Evolutionary conservation across 2,113 vertebrate genomes (phyloP).

Genomic region (Eulemur macaco): DNA sequence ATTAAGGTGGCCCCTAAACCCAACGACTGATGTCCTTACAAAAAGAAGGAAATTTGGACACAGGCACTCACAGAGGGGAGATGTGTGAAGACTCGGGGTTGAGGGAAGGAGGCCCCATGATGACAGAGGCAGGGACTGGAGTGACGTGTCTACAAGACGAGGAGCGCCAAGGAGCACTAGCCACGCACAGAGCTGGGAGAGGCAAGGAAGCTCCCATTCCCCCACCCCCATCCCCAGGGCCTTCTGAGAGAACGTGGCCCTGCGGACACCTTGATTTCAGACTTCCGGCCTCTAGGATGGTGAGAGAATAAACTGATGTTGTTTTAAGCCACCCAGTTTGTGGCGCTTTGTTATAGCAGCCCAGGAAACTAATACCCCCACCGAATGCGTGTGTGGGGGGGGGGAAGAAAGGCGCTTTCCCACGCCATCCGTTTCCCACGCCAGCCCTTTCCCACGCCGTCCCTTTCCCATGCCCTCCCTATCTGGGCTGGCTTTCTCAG

Average conservation of each 20-base stretch:
- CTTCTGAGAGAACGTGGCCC: background rate
- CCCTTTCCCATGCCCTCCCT: background rate
- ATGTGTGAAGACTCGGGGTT: background rate
- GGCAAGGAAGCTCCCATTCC: too few relatives aligned
- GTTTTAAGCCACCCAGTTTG: background rate
- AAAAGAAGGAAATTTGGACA: background rate
- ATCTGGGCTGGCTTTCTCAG: background rate
- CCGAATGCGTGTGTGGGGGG: background rate
- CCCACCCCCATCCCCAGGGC: too few relatives aligned
- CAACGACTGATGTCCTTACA: background rate
- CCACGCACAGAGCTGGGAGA: too few relatives aligned
- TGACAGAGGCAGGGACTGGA: background rate
- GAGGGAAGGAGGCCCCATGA: rapidly evolving
- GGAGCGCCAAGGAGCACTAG: rapidly evolving
- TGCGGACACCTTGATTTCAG: background rate
- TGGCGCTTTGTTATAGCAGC: background rate
- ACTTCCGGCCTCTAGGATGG: background rate
- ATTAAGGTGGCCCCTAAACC: background rate
- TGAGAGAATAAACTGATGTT: background rate
- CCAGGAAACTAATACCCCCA: background rate
- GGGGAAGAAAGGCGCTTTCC: background rate
- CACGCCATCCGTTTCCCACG: background rate
- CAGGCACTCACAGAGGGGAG: background rate
- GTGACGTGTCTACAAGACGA: background rate
- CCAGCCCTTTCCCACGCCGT: too few relatives aligned